Evolutionary conservation across 2,888 invertebrate species (phyloP), one percentile per base, ranked within the genome.

Genomic region (Leptinotarsa tumamoca): DNA sequence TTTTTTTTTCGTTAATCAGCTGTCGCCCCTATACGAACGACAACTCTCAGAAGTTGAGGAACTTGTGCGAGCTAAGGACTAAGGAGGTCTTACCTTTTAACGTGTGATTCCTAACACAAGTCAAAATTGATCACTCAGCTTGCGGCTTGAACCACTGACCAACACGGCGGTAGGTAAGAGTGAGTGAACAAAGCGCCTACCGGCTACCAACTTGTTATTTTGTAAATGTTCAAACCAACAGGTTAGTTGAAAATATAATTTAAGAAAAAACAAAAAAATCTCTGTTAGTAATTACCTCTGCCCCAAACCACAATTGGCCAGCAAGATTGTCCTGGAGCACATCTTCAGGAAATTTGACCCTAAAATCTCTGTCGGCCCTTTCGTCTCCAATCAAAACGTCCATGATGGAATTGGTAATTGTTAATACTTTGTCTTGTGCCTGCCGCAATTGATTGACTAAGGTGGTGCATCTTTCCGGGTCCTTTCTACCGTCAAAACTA

Each of bases 241-340:
- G 4, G 17, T 4, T 52, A 52, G 17, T 52, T 52, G 4, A 15
- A 52, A 52, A 4, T 17, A 52, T 17, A 15, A 52, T 17, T 52
- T 15, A 5, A 52, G 5, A 0, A 4, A 52, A 51, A 14, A 5
- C 5, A 1, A 17, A 52, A 15, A 52, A 52, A 5, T 17, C 2
- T 52, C 4, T 52, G 14, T 63, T 68, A 33, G 58, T 10, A 67
- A 82, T 84, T 85, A 95, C 96, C 93, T 99, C 99, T 75, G 99
- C 99, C 21, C 99, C 99, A 89, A 99, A 99, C 99, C 99, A 99
- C 66, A 99, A 91, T 89, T 99, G 99, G 0, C 99, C 99, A 56
- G 98, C 98, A 78, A 99, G 90, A 89, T 98, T 98, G 88, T 99
- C 99, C 88, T 98, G 98, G 81, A 99, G 92, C 15, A 99, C 98